Evolutionary conservation across 1,140 invertebrate species (phyloP), one percentile per base, ranked within the genome.

Genomic region (Drosophila navojoa): DNA sequence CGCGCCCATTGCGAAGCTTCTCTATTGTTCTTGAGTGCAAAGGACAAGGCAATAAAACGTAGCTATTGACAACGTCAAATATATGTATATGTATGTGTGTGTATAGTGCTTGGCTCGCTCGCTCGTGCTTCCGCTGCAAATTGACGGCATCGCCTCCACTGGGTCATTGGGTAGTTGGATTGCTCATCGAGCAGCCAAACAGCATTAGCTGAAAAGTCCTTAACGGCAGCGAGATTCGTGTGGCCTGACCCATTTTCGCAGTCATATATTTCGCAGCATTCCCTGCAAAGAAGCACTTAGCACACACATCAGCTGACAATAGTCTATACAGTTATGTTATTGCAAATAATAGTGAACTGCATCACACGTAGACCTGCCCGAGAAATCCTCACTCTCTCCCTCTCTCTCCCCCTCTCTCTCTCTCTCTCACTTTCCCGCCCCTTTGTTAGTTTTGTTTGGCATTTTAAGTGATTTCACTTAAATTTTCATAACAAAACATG

Each of bases 401-500:
- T 4, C 27, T 29, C 27, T 29, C 27, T 29, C 2, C 5, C 27
- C 5, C 27, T 29, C 5, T 29, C 27, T 2, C 27, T 29, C 27
- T 29, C 27, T 29, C 27, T 29, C 3, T 29, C 3, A 0, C 27
- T 3, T 4, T 29, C 35, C 29, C 79, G 84, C 79, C 89, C 84
- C 72, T 77, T 71, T 77, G 42, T 67, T 77, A 69, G 84, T 87
- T 87, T 89, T 87, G 84, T 87, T 87, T 87, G 84, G 73, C 84
- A 87, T 87, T 87, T 86, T 87, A 77, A 84, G 84, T 87, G 84
- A 87, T 89, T 87, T 87, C 84, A 87, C 84, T 87, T 89, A 87
- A 87, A 87, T 87, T 87, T 87, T 87, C 84, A 87, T 87, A 87
- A 87, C 84, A 87, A 87, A 89, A 87, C 87, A 89, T 80, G 79